Evolutionary conservation across 2,113 vertebrate species (phyloP).

Genomic region (Oxygymnocypris stewartii): DNA sequence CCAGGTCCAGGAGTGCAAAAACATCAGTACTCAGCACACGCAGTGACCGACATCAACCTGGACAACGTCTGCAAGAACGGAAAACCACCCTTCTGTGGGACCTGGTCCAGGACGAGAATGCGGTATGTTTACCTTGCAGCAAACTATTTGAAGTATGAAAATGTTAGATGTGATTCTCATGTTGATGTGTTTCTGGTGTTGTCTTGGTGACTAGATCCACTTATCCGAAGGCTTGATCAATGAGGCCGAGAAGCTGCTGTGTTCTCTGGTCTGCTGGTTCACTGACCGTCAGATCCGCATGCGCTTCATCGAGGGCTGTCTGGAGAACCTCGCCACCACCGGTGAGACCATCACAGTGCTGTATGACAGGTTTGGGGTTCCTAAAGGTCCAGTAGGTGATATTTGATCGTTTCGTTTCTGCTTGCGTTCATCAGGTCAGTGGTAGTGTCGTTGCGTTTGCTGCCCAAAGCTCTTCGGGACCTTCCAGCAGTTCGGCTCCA

Average conservation of each 20-base stretch:
- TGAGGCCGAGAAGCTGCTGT: constrained; percentile 97
- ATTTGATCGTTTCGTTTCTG: not conserved
- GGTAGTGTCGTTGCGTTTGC: constrained; percentile 93
- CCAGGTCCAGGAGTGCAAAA: constrained; percentile 96
- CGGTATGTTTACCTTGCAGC: constrained; percentile 73
- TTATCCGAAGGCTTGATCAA: constrained; percentile 97
- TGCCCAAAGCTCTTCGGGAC: constrained; percentile 98
- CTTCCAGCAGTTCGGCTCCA: constrained; percentile 98
- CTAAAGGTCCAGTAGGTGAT: not conserved
- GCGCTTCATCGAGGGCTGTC: constrained; percentile 99
- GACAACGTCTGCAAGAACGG: constrained; percentile 99
- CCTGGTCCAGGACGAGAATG: constrained; percentile 98
- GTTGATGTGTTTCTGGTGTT: not conserved
- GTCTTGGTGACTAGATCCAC: constrained; percentile 81
- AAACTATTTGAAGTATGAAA: not conserved
- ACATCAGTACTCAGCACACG: constrained; percentile 91
- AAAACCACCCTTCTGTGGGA: constrained; percentile 98
- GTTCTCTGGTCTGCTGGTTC: constrained; percentile 99
- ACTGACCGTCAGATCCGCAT: constrained; percentile 98
- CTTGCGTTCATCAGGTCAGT: constrained; percentile 84
- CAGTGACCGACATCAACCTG: constrained; percentile 96
- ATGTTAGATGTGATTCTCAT: not conserved
- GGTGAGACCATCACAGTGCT: constrained; percentile 72
- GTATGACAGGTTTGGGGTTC: not conserved
- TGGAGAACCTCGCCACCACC: constrained; percentile 96